These are phyloP conservation scores for Pelagia noctiluca DNA, from an alignment of 30 jellyfish, hydroid and myxozoan species.

Conservation along the genomic window DNA sequence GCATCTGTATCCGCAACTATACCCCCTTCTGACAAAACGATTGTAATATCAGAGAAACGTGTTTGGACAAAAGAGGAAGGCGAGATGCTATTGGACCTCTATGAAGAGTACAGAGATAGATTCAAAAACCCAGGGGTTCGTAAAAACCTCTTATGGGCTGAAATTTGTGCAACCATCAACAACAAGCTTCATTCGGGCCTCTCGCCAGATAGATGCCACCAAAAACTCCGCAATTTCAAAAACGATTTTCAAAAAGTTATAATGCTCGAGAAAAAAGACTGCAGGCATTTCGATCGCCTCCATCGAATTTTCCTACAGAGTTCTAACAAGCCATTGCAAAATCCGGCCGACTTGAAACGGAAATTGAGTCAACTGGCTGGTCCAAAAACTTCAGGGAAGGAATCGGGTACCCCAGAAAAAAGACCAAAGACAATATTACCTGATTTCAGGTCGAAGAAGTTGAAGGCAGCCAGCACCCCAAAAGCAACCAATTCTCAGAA, in stretches of 20 bases:
- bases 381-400: constrained; percentile 40
- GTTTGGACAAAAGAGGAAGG: constrained; percentile 88
- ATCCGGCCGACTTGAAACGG: constrained; percentile 74
- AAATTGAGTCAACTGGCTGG: constrained; percentile 71
- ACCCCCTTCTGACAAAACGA: constrained; percentile 52
- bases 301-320: constrained; percentile 61
- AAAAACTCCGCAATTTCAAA: constrained; percentile 80
- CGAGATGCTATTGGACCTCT: constrained; percentile 79
- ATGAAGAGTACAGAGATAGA: constrained; percentile 71
- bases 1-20: background rate
- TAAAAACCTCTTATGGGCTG: constrained; percentile 88
- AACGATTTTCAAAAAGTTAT: constrained; percentile 90
- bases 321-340: constrained; percentile 58
- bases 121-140: constrained; percentile 86
- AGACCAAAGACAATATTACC: constrained; percentile 22
- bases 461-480: background rate
- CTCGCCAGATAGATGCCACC: constrained; percentile 86
- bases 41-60: constrained; percentile 70
- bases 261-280: constrained; percentile 72
- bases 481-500: no score
- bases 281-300: constrained; percentile 65
- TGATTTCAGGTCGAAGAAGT: constrained; percentile 24
- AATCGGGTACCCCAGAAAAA: constrained; percentile 19
- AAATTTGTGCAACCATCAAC: constrained; percentile 68
- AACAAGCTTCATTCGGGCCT: constrained; percentile 67